Percentiles rank a stretch among this genome's conserved stretches.
Evolutionary conservation across 2,797 vertebrate species (phyloP).

Genomic region (Buceros bicornis): DNA sequence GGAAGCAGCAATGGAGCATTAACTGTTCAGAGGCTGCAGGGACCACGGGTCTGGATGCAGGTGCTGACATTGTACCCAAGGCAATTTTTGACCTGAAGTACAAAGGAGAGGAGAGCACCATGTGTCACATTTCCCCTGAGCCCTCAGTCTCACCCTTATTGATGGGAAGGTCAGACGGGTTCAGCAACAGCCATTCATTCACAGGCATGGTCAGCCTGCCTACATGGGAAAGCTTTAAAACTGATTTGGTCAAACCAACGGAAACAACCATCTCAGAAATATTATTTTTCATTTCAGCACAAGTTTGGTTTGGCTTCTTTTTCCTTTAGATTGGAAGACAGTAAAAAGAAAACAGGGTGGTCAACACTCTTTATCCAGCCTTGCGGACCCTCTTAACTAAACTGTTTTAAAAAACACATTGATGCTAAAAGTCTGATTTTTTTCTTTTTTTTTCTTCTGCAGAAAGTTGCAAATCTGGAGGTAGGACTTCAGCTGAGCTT

Average conservation of each 20-base stretch:
- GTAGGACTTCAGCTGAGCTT: neutral
- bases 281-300: neutral
- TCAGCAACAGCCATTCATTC: conserved; percentile 21
- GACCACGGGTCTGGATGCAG: neutral
- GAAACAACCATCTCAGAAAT: neutral
- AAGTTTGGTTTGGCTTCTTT: neutral
- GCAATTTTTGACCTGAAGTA: neutral
- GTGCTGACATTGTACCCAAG: neutral
- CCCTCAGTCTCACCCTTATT: conserved; percentile 10
- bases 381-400: neutral
- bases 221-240: neutral
- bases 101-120: neutral
- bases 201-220: neutral
- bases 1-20: neutral
- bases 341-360: neutral
- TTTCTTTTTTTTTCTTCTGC: neutral
- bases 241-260: neutral
- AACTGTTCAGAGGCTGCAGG: neutral
- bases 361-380: neutral
- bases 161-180: conserved; percentile 44
- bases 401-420: neutral
- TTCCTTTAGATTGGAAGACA: neutral
- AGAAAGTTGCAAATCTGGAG: neutral
- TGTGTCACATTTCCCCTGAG: neutral
- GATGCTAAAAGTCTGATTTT: neutral